phyloP scores from a whole-genome alignment of 2,113 vertebrate genomes.

The Sialia sialis region DNA sequence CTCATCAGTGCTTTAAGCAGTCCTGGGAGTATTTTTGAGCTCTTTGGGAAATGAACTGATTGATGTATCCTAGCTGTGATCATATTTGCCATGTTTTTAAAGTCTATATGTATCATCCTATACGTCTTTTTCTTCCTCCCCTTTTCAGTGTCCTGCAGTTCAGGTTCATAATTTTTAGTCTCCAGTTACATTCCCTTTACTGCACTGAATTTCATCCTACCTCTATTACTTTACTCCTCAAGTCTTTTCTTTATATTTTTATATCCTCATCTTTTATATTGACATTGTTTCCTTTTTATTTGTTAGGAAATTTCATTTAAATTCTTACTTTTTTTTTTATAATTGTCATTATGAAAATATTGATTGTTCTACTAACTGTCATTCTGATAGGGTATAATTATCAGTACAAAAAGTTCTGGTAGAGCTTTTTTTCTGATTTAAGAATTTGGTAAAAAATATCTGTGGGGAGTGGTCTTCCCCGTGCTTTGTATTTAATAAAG shows the following conservation, averaged over 20 bases:
- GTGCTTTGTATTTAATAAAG: not conserved
- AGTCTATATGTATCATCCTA: accelerated
- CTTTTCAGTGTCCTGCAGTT: not conserved
- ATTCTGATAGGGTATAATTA: not conserved
- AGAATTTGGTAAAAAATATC: not conserved
- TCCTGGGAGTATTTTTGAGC: not conserved
- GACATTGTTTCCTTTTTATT: not conserved
- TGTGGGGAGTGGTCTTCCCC: not conserved
- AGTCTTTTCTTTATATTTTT: not conserved
- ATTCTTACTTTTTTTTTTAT: not conserved
- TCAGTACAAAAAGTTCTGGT: too few relatives aligned
- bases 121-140: not conserved
- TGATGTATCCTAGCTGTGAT: not conserved
- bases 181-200: not conserved
- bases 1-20: not conserved
- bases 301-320: not conserved
- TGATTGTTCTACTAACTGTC: not conserved
- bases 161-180: not conserved
- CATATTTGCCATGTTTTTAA: not conserved
- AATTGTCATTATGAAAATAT: not conserved
- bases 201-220: not conserved
- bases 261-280: not conserved
- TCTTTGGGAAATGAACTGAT: not conserved
- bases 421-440: not conserved
- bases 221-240: not conserved